Conservation (phyloP, 2,797 vertebrate species). For the Natrix natrix region DNA sequence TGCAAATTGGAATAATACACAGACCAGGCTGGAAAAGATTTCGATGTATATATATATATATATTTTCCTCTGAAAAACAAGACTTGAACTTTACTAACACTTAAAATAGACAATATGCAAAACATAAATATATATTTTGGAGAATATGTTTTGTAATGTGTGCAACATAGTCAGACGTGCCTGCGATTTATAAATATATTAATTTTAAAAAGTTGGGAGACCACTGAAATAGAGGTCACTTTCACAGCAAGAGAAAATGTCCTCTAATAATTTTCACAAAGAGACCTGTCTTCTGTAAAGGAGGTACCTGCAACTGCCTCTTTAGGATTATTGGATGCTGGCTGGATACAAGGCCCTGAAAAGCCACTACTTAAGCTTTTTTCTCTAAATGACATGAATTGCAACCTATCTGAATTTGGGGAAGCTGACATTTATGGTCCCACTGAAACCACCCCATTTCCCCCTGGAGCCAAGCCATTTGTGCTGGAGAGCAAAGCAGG, state of each 20-base stretch:
- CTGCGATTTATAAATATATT: not conserved
- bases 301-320: not conserved
- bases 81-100: too few relatives aligned
- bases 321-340: not conserved
- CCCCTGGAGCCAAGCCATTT: not conserved
- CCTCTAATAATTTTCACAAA: not conserved
- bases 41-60: too few relatives aligned
- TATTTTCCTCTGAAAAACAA: too few relatives aligned
- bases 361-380: not conserved
- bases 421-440: not conserved
- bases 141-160: not conserved
- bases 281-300: not conserved
- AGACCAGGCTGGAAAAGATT: not conserved
- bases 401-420: not conserved
- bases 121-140: not conserved
- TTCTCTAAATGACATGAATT: not conserved
- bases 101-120: not conserved
- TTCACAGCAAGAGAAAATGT: not conserved
- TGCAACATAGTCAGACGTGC: not conserved
- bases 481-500: not conserved
- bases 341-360: not conserved
- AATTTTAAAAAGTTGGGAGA: not conserved
- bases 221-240: not conserved
- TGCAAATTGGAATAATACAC: not conserved
- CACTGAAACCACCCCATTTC: not conserved